These are phyloP conservation scores for Enteromius afrohamiltoni DNA, from an alignment of 2,797 vertebrate species.

Conservation along the genomic window DNA sequence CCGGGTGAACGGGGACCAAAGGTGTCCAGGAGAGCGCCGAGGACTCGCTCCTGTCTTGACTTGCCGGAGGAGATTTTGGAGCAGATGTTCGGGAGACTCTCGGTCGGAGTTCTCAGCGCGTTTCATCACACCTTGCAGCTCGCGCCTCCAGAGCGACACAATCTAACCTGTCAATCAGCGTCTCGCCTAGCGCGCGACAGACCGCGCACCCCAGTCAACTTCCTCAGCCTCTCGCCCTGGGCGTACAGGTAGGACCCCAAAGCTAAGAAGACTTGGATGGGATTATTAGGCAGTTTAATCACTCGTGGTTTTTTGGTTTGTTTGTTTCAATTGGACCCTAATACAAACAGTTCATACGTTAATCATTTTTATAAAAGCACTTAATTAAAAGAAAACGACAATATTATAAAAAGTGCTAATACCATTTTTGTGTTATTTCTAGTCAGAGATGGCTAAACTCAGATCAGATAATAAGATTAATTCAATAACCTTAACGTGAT, in stretches of 20 bases:
- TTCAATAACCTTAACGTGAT: background rate
- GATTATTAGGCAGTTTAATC: background rate
- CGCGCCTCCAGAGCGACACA: constrained; percentile 82
- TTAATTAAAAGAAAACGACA: background rate
- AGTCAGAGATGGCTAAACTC: background rate
- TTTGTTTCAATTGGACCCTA: background rate
- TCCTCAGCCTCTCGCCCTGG: constrained; percentile 93
- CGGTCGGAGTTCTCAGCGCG: constrained; percentile 89
- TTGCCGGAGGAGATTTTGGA: constrained; percentile 91
- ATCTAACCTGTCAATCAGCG: constrained; percentile 83
- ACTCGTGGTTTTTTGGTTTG: too few relatives aligned
- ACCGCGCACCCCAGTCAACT: constrained; percentile 84
- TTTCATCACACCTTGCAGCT: constrained; percentile 94
- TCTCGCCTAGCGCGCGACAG: constrained; percentile 69
- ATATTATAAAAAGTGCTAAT: background rate
- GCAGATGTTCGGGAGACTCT: constrained; percentile 91
- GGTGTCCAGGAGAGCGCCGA: constrained; percentile 71
- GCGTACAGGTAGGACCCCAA: constrained; percentile 85
- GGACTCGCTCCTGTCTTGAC: constrained; percentile 82
- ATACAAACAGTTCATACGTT: background rate
- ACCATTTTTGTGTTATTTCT: background rate
- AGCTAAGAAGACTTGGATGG: background rate
- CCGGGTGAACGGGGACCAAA: constrained; percentile 65
- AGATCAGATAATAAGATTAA: too few relatives aligned
- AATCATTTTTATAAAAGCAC: background rate